These are phyloP conservation scores for Scaptomyza graminum DNA, from an alignment of 1,140 invertebrate species.

Conservation along the genomic window DNA sequence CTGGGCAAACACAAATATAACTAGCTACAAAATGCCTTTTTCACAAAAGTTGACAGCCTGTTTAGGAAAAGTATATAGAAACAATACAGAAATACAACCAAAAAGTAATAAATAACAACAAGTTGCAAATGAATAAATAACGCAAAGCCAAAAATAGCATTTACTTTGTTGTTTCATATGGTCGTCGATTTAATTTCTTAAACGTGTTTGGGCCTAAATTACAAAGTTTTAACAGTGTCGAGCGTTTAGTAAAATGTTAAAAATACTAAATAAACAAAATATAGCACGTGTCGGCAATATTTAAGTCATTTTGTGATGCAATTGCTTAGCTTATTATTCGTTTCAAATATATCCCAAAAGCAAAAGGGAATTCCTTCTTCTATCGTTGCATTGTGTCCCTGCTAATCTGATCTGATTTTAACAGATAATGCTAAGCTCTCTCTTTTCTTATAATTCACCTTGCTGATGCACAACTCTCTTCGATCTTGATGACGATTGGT, in stretches of 20 bases:
- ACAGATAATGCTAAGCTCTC: not conserved
- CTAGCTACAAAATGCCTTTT: slow-evolving; percentile 10
- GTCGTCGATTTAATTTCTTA: slow-evolving; percentile 26
- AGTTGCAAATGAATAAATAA: slow-evolving; percentile 37
- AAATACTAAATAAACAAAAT: too few species aligned
- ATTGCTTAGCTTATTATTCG: too few species aligned
- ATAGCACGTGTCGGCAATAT: too few species aligned
- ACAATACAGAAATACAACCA: slow-evolving; percentile 1
- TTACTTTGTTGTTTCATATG: not conserved
- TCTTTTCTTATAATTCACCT: not conserved
- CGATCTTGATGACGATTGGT: not conserved
- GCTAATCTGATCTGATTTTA: too few species aligned
- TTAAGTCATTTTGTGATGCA: too few species aligned
- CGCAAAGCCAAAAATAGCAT: slow-evolving; percentile 22
- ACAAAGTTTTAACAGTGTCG: too few species aligned
- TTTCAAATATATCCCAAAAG: too few species aligned
- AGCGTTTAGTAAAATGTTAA: too few species aligned
- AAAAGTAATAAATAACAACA: slow-evolving; percentile 24
- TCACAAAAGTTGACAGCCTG: slow-evolving; percentile 2
- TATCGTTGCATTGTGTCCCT: too few species aligned
- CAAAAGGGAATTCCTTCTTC: too few species aligned
- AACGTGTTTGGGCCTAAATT: too few species aligned
- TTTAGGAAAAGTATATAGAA: not conserved
- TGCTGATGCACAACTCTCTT: not conserved
- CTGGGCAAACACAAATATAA: slow-evolving; percentile 38